These are phyloP conservation scores for Lophochroa leadbeateri DNA, from an alignment of 2,113 vertebrate species.

Conservation along the genomic window DNA sequence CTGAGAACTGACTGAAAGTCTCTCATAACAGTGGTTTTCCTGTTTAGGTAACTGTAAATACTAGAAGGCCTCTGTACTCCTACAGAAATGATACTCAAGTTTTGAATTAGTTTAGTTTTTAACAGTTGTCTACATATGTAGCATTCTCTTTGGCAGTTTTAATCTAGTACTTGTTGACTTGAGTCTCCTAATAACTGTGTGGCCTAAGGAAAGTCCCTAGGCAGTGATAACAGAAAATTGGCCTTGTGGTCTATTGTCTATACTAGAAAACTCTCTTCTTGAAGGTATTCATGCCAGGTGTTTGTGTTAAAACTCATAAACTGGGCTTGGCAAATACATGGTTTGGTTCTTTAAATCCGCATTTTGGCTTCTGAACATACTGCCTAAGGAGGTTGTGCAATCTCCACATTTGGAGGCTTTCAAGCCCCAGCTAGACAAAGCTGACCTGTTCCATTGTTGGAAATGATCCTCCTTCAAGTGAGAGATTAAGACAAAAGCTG, in stretches of 20 bases:
- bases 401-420: neutral
- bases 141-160: neutral
- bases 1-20: neutral
- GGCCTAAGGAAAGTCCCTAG: neutral
- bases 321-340: neutral
- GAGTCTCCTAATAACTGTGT: neutral
- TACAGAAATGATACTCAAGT: neutral
- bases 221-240: neutral
- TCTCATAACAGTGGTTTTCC: neutral
- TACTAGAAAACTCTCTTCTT: neutral
- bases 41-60: neutral
- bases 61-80: neutral
- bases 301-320: neutral
- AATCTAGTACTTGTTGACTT: neutral
- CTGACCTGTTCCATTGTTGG: neutral
- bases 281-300: neutral
- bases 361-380: neutral
- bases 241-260: neutral
- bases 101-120: neutral
- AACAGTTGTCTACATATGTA: neutral
- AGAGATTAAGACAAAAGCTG: neutral
- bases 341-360: neutral
- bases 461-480: neutral
- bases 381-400: neutral
- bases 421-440: neutral